Evolutionary conservation across 2,113 vertebrate species (phyloP), one percentile per base, ranked within the genome.

Genomic region (Ciconia boyciana): DNA sequence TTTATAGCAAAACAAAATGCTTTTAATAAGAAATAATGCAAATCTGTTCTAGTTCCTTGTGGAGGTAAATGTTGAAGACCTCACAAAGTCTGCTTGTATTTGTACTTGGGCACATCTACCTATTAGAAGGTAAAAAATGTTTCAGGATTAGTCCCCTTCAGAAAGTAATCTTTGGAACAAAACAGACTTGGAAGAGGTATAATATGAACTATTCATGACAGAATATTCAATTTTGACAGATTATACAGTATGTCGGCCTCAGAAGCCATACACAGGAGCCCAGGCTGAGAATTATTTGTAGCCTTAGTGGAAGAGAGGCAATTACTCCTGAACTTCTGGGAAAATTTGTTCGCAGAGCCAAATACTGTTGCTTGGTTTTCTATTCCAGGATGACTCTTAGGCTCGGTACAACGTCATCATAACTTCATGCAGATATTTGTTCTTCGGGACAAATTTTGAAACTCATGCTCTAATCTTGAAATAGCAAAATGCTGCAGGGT

Each of bases 401-500:
- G 31, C 87, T 91, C 34, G 3, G 79, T 66, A 13, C 52, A 46
- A 39, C 41, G 32, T 95, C 87, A 80, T 34, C 55, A 1, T 11
- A 86, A 54, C 54, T 88, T 74, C 62, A 4, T 92, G 85, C 43
- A 75, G 86, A 66, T 60, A 93, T 93, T 95, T 94, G 54, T 83
- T 81, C 68, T 31, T 77, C 62, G 31, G 83, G 76, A 83, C 26
- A 48, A 69, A 62, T 62, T 85, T 74, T 83, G 75, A 85, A 96
- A 72, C 76, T 66, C 61, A 0, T 72, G 48, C 84, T 91, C 21
- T 39, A 29, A 83, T 60, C 95, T 95, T 3, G 66, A 96, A 97
- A 97, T 96, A 97, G 94, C 65, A 94, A 94, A 96, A 85, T 10
- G 90, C 85, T 90, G 78, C 93, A 93, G 84, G 92, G 95, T 96